Conservation (phyloP, 2,888 invertebrate genomes). For the Noctua fimbriata region DNA sequence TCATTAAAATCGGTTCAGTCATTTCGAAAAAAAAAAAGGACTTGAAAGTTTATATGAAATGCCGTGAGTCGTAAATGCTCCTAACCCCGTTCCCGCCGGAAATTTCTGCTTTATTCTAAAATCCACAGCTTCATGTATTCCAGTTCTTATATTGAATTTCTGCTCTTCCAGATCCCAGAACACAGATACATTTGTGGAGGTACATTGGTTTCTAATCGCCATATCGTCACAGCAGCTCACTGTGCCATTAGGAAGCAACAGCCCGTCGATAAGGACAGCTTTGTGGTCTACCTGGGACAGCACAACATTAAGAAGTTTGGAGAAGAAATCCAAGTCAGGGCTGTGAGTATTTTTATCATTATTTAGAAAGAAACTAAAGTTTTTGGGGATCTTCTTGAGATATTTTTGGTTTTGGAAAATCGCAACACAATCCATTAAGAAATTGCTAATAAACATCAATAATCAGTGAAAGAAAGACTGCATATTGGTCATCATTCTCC, state of each 20-base stretch:
- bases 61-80: too few species aligned
- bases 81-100: not conserved
- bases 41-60: too few species aligned
- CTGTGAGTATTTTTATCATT: conserved; percentile 72
- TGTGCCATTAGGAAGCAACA: conserved; percentile 86
- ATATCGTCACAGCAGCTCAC: conserved; percentile 91
- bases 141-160: not conserved
- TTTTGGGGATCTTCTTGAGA: not conserved
- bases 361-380: not conserved
- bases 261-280: not conserved
- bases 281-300: conserved; percentile 80
- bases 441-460: not conserved
- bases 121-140: not conserved
- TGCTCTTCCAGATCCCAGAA: conserved; percentile 64
- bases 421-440: not conserved
- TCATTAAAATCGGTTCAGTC: too few species aligned
- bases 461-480: not conserved
- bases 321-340: conserved; percentile 81
- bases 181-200: conserved; percentile 91
- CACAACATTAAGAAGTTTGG: conserved; percentile 82
- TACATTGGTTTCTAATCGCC: conserved; percentile 87
- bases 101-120: not conserved
- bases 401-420: not conserved
- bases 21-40: too few species aligned
- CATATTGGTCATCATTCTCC: not conserved